Percentiles rank a stretch among this genome's conserved stretches.
Evolutionary conservation across 2,113 vertebrate genomes (phyloP).

Genomic region (Saccopteryx leptura): DNA sequence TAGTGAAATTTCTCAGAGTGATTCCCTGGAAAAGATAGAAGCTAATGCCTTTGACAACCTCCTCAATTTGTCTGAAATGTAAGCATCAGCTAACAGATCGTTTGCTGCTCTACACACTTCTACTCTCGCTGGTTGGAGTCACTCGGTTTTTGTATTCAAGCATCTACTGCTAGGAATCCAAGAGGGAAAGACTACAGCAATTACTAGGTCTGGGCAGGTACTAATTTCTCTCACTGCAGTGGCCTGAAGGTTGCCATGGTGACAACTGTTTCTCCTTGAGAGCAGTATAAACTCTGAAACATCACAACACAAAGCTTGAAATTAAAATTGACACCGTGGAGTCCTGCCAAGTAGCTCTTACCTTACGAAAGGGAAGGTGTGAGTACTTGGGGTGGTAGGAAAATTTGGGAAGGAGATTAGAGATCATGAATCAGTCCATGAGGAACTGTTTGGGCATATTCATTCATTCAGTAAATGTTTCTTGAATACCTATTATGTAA

Average conservation of each 20-base stretch:
- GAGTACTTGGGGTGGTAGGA: neutral
- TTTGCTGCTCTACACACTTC: conserved; percentile 51
- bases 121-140: conserved; percentile 64
- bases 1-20: conserved; percentile 95
- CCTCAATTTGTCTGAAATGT: conserved; percentile 94
- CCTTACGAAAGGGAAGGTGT: conserved; percentile 13
- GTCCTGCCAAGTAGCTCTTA: conserved; percentile 70
- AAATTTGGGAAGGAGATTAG: conserved; percentile 5
- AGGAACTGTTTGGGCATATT: neutral
- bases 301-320: conserved; percentile 80
- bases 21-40: conserved; percentile 92
- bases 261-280: conserved; percentile 80
- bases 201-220: conserved; percentile 77
- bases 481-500: neutral
- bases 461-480: conserved; percentile 15
- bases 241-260: conserved; percentile 76
- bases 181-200: conserved; percentile 74
- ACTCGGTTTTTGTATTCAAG: conserved; percentile 77
- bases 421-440: neutral
- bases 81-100: conserved; percentile 86
- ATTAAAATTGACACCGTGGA: conserved; percentile 81
- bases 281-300: conserved; percentile 71
- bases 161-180: conserved; percentile 68
- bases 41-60: conserved; percentile 93
- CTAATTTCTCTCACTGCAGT: conserved; percentile 79